These are phyloP conservation scores for Craseonycteris thonglongyai DNA, from an alignment of 2,113 vertebrate genomes.

Conservation along the genomic window DNA sequence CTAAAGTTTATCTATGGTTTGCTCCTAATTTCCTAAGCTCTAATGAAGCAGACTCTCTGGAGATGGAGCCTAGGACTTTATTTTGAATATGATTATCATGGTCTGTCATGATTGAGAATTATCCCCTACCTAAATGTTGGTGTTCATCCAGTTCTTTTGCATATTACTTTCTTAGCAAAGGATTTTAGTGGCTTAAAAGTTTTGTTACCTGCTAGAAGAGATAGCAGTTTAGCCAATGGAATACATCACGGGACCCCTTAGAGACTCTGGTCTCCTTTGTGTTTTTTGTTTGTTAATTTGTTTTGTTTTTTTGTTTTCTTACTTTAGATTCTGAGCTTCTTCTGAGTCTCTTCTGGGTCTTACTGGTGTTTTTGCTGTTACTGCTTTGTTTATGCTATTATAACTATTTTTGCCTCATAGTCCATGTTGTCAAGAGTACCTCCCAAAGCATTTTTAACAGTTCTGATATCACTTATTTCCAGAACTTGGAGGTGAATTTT, in stretches of 20 bases:
- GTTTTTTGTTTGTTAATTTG: too few relatives aligned
- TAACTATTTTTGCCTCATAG: accelerated
- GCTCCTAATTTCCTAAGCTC: neutral
- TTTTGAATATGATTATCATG: neutral
- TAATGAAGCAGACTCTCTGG: neutral
- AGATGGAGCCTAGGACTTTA: neutral
- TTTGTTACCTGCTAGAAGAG: neutral
- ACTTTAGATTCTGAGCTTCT: neutral
- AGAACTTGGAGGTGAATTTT: neutral
- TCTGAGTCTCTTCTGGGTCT: neutral
- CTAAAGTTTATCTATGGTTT: neutral
- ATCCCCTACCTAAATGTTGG: neutral
- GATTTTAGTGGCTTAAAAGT: neutral
- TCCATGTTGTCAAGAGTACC: neutral
- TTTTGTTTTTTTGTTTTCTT: too few relatives aligned
- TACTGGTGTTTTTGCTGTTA: neutral
- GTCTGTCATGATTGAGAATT: neutral
- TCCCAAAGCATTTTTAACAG: too few relatives aligned
- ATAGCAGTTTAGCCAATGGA: neutral
- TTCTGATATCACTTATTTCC: neutral
- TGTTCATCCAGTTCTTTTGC: neutral
- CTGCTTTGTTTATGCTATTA: neutral
- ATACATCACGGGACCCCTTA: neutral
- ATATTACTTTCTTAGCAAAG: neutral
- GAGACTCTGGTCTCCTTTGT: neutral